Percentiles rank a stretch among this genome's conserved stretches.
phyloP scores from a whole-genome alignment of 1,140 invertebrate species.

The Mesaphorura yosii region DNA sequence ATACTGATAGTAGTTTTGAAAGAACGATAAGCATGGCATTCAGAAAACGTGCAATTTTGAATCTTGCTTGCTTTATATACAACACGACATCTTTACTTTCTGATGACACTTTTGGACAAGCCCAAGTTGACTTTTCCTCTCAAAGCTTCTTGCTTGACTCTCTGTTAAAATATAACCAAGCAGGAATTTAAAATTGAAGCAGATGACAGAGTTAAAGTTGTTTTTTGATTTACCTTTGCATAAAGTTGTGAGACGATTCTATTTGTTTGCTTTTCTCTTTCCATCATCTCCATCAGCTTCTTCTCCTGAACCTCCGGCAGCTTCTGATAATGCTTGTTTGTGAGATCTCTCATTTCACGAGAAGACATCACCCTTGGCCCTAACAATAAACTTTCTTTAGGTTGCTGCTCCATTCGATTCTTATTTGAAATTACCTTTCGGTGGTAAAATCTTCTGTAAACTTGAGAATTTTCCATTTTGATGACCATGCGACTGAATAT shows the following conservation, averaged over 20 bases:
- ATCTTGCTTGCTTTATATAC: too few relatives aligned
- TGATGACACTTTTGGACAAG: constrained; percentile 2
- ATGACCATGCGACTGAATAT: neutral
- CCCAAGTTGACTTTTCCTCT: constrained; percentile 12
- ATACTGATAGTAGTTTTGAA: too few relatives aligned
- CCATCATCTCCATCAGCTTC: constrained; percentile 37
- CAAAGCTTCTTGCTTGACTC: constrained; percentile 8
- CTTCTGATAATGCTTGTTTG: constrained; percentile 40
- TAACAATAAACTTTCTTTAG: constrained; percentile 1
- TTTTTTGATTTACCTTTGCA: constrained; percentile 36
- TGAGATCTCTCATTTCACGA: constrained; percentile 38
- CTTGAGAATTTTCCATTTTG: constrained; percentile 1
- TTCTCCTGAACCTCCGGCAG: constrained; percentile 41
- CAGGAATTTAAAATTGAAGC: neutral
- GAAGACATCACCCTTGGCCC: constrained; percentile 13
- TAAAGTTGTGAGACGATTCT: constrained; percentile 46
- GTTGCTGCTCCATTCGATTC: constrained; percentile 2
- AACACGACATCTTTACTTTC: constrained; percentile 4
- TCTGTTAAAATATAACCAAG: constrained; percentile 10
- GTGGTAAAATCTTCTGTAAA: constrained; percentile 2
- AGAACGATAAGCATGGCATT: too few relatives aligned
- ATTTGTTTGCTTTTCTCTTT: constrained; percentile 42
- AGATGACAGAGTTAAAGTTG: too few relatives aligned
- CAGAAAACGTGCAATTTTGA: too few relatives aligned
- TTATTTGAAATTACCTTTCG: constrained; percentile 10